Evolutionary conservation across 2,797 vertebrate species (phyloP).

Genomic region (Benthosema pterotum): DNA sequence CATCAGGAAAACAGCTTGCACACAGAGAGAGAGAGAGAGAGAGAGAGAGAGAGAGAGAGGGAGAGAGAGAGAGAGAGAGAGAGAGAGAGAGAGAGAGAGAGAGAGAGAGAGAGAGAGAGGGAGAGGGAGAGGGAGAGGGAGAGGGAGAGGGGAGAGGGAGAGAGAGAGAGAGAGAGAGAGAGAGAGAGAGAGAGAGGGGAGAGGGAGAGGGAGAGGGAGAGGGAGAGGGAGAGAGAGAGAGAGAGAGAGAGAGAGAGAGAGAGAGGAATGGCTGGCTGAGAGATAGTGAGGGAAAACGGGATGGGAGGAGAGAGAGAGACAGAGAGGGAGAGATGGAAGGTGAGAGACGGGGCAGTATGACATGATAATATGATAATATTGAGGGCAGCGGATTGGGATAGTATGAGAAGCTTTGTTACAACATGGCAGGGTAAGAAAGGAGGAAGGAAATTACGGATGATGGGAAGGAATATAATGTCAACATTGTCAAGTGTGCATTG

Average conservation of each 20-base stretch:
- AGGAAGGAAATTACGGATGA: not conserved
- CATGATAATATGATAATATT: conserved; percentile 11
- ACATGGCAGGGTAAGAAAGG: not conserved
- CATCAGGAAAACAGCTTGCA: conserved; percentile 58
- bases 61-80: not conserved
- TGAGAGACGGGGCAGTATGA: conserved; percentile 18
- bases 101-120: too few species aligned
- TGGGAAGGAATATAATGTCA: not conserved
- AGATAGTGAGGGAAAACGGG: conserved; percentile 10
- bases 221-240: not conserved
- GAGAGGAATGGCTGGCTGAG: conserved; percentile 16
- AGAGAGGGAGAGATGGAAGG: not conserved
- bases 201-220: conserved; percentile 11
- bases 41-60: conserved; percentile 1
- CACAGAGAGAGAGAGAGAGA: conserved; percentile 12
- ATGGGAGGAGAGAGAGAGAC: not conserved
- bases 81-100: not conserved
- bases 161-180: too few species aligned
- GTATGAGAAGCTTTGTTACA: conserved; percentile 2
- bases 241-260: conserved; percentile 12
- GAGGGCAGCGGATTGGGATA: conserved; percentile 12
- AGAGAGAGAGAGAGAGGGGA: not conserved
- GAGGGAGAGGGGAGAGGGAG: too few species aligned
- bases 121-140: too few species aligned
- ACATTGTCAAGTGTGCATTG: conserved; percentile 23